These are phyloP conservation scores for Aethina tumida DNA, from an alignment of 1,140 invertebrate species.

Conservation along the genomic window DNA sequence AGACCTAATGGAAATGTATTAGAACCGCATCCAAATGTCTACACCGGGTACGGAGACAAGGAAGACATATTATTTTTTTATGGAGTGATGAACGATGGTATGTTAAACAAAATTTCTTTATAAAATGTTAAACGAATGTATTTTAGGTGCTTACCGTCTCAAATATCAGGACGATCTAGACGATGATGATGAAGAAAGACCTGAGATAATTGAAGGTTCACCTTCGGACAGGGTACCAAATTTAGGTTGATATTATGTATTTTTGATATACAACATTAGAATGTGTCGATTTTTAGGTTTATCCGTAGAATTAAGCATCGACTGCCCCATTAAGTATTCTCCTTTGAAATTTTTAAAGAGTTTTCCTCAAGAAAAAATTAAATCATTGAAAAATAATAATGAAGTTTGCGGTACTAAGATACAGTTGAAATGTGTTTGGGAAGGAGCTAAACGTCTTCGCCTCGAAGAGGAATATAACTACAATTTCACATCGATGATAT, in stretches of 20 bases:
- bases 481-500: too few species aligned
- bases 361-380: too few species aligned
- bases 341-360: conserved; percentile 18
- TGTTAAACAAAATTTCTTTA: neutral
- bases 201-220: neutral
- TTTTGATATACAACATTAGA: too few species aligned
- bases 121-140: too few species aligned
- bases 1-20: conserved; percentile 11
- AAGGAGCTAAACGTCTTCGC: too few species aligned
- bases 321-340: conserved; percentile 19
- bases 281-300: conserved; percentile 18
- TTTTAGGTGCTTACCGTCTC: conserved; percentile 5
- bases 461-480: too few species aligned
- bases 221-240: conserved; percentile 16
- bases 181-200: neutral
- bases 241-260: conserved; percentile 10
- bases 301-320: conserved; percentile 16
- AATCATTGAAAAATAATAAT: too few species aligned
- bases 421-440: too few species aligned
- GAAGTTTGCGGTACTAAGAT: too few species aligned
- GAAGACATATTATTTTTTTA: conserved; percentile 26
- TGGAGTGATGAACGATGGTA: conserved; percentile 28
- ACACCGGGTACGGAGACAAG: conserved; percentile 27
- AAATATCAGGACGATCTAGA: neutral
- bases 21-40: conserved; percentile 22